Percentiles rank a stretch among this genome's conserved stretches.
phyloP scores from a whole-genome alignment of 2,797 vertebrate species.

The Linurgus olivaceus region DNA sequence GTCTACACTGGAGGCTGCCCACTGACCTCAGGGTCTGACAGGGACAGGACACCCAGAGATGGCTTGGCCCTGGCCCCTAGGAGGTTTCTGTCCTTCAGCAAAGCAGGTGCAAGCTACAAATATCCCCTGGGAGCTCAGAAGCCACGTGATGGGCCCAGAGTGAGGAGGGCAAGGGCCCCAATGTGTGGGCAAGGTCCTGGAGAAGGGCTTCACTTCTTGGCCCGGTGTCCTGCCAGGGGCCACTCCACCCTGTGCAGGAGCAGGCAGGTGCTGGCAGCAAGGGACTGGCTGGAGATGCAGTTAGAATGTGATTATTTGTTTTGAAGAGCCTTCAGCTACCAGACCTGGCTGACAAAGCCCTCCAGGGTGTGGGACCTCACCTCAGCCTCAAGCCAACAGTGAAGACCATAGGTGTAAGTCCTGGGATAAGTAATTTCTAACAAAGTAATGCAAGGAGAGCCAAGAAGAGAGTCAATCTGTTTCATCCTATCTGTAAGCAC shows the following conservation, averaged over 20 bases:
- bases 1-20: background rate
- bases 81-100: background rate
- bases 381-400: background rate
- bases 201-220: background rate
- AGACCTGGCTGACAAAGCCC: fast-evolving
- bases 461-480: background rate
- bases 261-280: background rate
- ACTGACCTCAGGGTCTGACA: fast-evolving
- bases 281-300: background rate
- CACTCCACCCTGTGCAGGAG: background rate
- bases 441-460: background rate
- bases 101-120: background rate
- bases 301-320: background rate
- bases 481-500: background rate
- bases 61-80: background rate
- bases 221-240: fast-evolving
- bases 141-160: background rate
- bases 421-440: background rate
- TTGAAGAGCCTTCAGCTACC: background rate
- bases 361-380: background rate
- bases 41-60: background rate
- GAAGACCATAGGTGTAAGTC: fast-evolving
- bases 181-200: background rate
- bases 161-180: fast-evolving
- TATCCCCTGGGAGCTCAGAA: background rate